Evolutionary conservation across 2,113 vertebrate genomes (phyloP).

Genomic region (Pollimyrus isidori): DNA sequence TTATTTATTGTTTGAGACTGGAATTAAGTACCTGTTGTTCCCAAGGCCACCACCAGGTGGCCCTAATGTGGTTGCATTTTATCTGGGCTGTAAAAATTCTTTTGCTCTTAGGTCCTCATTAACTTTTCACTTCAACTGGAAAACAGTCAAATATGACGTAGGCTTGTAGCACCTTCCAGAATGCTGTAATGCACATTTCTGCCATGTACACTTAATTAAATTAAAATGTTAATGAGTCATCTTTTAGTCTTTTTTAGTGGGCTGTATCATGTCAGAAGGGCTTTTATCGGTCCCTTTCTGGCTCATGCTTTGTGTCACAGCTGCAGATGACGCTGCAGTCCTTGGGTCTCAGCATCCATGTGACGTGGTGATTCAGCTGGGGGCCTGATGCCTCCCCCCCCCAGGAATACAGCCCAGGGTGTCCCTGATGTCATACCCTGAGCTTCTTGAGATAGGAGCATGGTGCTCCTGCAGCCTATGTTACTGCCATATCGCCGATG

Average conservation of each 20-base stretch:
- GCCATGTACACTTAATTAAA: constrained; percentile 42
- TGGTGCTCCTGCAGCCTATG: neutral
- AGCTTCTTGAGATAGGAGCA: neutral
- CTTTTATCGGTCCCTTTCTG: neutral
- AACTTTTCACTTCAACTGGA: constrained; percentile 40
- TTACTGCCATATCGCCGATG: neutral
- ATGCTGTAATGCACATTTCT: constrained; percentile 44
- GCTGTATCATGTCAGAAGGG: neutral
- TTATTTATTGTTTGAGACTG: neutral
- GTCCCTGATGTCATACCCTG: neutral
- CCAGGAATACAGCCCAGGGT: neutral
- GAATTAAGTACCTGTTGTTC: neutral
- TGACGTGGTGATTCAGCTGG: neutral
- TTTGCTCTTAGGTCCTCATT: constrained; percentile 24
- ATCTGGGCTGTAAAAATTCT: neutral
- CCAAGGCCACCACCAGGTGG: constrained; percentile 51
- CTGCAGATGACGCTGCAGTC: neutral
- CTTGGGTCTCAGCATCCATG: neutral
- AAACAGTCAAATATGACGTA: constrained; percentile 52
- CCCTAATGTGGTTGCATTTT: constrained; percentile 25
- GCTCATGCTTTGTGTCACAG: neutral
- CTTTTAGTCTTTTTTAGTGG: constrained; percentile 32
- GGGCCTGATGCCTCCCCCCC: neutral
- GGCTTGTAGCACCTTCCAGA: constrained; percentile 44
- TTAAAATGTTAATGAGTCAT: constrained; percentile 51